Conservation (phyloP, 1,140 invertebrate species). For the Hirudo medicinalis region DNA sequence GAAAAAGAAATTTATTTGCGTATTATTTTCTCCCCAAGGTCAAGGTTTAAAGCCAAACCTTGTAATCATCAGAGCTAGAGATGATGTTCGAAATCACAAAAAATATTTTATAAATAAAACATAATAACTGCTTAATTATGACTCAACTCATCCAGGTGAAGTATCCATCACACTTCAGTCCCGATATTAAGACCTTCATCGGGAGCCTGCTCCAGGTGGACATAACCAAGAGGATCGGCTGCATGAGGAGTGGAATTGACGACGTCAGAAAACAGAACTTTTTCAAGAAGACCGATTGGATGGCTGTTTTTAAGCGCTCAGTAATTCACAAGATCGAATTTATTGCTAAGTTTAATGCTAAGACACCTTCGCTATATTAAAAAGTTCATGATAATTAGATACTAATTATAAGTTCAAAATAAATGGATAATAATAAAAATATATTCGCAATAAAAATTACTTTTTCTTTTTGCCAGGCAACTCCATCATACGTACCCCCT, state of each 20-base stretch:
- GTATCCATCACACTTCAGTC: conserved; percentile 51
- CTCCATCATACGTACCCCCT: conserved; percentile 46
- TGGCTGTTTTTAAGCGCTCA: conserved; percentile 96
- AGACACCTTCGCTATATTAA: too few relatives aligned
- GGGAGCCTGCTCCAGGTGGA: conserved; percentile 94
- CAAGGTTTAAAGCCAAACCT: neutral
- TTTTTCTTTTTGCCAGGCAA: conserved; percentile 32
- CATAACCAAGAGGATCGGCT: conserved; percentile 93
- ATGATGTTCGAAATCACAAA: too few relatives aligned
- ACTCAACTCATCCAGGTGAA: conserved; percentile 49
- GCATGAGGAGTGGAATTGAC: conserved; percentile 94
- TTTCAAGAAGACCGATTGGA: conserved; percentile 97
- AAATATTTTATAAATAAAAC: too few relatives aligned
- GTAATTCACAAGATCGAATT: conserved; percentile 29
- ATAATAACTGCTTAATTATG: neutral
- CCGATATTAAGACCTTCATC: conserved; percentile 86
- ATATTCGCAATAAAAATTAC: too few relatives aligned
- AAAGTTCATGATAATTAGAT: too few relatives aligned
- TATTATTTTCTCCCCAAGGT: neutral
- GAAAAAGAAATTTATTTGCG: neutral
- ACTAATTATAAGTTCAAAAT: too few relatives aligned
- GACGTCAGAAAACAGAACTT: conserved; percentile 98
- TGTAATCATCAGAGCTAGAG: too few relatives aligned
- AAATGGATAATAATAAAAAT: too few relatives aligned
- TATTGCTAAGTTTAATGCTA: too few relatives aligned